These are phyloP conservation scores for Vollenhovia emeryi DNA, from an alignment of 1,140 invertebrate species.

Conservation along the genomic window DNA sequence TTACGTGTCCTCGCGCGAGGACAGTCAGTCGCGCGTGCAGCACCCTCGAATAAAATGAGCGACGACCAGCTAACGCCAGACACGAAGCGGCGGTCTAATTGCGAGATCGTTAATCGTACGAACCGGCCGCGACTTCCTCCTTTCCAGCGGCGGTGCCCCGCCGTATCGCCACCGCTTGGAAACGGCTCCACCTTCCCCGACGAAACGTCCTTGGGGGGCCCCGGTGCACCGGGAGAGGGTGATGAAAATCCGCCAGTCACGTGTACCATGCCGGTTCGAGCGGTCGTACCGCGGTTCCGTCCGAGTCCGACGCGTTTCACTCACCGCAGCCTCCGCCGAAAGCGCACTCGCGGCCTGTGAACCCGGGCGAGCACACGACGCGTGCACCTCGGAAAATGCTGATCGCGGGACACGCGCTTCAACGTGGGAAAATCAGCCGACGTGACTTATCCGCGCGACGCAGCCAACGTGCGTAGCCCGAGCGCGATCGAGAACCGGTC, in stretches of 20 bases:
- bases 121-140: constrained; percentile 66
- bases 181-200: constrained; percentile 72
- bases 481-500: neutral
- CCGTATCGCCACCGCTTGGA: constrained; percentile 48
- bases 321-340: neutral
- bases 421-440: neutral
- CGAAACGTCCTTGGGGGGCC: constrained; percentile 73
- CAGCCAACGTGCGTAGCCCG: neutral
- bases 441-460: neutral
- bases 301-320: neutral
- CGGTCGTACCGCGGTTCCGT: constrained; percentile 50
- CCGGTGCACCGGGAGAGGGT: constrained; percentile 74
- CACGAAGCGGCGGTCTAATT: constrained; percentile 44
- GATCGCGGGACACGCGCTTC: neutral
- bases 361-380: neutral
- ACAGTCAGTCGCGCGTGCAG: constrained; percentile 28
- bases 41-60: constrained; percentile 30
- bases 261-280: constrained; percentile 71
- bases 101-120: constrained; percentile 52
- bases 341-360: neutral
- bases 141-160: constrained; percentile 51
- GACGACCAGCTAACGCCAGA: constrained; percentile 20
- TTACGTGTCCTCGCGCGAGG: constrained; percentile 23
- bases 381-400: neutral
- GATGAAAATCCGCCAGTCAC: constrained; percentile 77